Evolutionary conservation across 2,888 invertebrate genomes (phyloP).

Genomic region (Drosophila greeni): DNA sequence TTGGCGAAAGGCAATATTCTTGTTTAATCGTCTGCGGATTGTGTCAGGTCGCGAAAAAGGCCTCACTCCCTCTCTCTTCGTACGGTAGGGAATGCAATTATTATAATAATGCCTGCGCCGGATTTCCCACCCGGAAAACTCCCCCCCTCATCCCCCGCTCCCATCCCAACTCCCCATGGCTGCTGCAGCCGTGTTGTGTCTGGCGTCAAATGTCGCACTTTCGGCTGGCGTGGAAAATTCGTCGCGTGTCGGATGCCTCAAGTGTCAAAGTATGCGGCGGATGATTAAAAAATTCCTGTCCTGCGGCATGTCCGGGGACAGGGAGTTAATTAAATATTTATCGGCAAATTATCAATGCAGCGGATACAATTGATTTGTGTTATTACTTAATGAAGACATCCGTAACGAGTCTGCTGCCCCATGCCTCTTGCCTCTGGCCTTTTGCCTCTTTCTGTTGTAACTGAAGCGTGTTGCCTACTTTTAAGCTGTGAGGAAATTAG

Average conservation of each 20-base stretch:
- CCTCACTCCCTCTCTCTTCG: background rate
- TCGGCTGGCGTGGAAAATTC: constrained; percentile 42
- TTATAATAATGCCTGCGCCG: constrained; percentile 60
- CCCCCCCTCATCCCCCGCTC: too few relatives aligned
- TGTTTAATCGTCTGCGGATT: constrained; percentile 42
- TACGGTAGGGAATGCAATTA: constrained; percentile 61
- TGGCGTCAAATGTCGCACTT: constrained; percentile 75
- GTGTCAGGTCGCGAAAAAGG: constrained; percentile 18
- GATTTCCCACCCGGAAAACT: constrained; percentile 7
- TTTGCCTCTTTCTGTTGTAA: background rate
- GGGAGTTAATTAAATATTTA: constrained; percentile 46
- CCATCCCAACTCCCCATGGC: background rate
- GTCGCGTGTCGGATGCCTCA: constrained; percentile 50
- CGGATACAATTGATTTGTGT: constrained; percentile 44
- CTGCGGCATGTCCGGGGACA: constrained; percentile 17
- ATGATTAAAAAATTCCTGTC: constrained; percentile 71
- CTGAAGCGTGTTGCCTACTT: constrained; percentile 40
- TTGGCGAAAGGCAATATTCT: constrained; percentile 42
- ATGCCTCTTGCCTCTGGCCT: background rate
- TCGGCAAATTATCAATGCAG: constrained; percentile 38
- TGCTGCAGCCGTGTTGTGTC: constrained; percentile 11
- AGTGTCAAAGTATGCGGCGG: constrained; percentile 74
- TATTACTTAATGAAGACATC: constrained; percentile 39
- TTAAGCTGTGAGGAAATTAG: constrained; percentile 5
- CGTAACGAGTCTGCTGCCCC: background rate